Base-by-base conservation (phyloP, 2,113 vertebrate species). In the Myocastor coypus region DNA sequence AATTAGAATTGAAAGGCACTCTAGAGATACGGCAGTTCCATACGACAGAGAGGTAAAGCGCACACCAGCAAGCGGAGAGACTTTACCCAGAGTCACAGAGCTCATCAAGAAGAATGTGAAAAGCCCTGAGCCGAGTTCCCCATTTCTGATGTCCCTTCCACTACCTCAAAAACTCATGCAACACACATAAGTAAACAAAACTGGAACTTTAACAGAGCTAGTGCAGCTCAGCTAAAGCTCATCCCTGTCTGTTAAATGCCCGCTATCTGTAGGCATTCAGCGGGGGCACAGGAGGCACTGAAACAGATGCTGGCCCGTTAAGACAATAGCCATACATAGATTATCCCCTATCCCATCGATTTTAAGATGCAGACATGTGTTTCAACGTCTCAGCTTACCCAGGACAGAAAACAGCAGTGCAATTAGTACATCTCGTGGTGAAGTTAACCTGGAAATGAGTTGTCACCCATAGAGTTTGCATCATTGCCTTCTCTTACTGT, bases 261-360 rank as follows among this genome's bases (percentile, higher is more conserved):
- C 63, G 24, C 22, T 5, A 2, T 32, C 0, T 30, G 20, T 11
- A n/a, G 63, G 14, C 12, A 13, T 12, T 52, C 13, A 42, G 0
- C 59, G 32, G 59, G 59, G 37, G 17, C 52, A n/a, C 59, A 89
- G 37, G n/a, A 59, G 28, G 8, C 24, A 75, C 34, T 28, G 63
- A 69, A 42, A 32, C 3, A 68, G 12, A 83, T 37, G 28, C 42
- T 37, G 77, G 28, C 0, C 0, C 7, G 4, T 28, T 8, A 50
- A 32, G 7, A 22, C 82, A 86, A 24, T 75, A 37, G 42, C 73
- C 28, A 59, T 52, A 34, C 64, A 64, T 26, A 80, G 30, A 89
- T 71, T 37, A 66, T 20, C 46, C 7, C 26, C 19, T 32, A 59
- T 81, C 26, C 64, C 57, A 59, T 42, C 78, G 0, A 89, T 34